Conservation (phyloP, 2,888 invertebrate genomes). For the Scotopteryx bipunctaria region DNA sequence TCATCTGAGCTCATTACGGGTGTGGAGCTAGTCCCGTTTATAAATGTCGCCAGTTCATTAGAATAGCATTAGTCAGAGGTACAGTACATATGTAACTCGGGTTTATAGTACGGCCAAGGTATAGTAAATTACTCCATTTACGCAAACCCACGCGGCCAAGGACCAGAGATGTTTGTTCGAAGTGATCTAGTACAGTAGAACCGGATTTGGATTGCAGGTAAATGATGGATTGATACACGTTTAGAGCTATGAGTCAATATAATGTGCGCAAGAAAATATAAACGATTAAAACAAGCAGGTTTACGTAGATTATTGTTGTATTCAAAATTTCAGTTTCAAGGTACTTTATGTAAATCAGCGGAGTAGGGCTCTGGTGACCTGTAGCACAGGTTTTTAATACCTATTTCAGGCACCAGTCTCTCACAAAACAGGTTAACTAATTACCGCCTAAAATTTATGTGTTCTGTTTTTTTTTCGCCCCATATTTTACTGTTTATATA, state of each 20-base stretch:
- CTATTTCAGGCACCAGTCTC: too few relatives aligned
- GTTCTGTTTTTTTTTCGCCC: too few relatives aligned
- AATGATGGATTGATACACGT: slow-evolving; percentile 10
- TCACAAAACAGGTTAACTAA: too few relatives aligned
- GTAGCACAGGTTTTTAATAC: too few relatives aligned
- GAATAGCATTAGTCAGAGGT: slow-evolving; percentile 66
- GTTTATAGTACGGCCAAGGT: slow-evolving; percentile 37
- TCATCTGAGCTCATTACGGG: slow-evolving; percentile 37
- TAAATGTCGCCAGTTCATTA: slow-evolving; percentile 73
- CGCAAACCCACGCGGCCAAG: slow-evolving; percentile 61
- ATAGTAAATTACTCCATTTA: slow-evolving; percentile 69
- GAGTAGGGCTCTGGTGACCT: too few relatives aligned
- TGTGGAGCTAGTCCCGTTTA: slow-evolving; percentile 42
- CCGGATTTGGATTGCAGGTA: slow-evolving; percentile 14
- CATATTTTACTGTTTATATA: too few relatives aligned
- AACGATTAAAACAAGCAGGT: too few relatives aligned
- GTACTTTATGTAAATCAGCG: too few relatives aligned
- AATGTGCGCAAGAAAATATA: background rate
- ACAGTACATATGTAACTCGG: slow-evolving; percentile 9
- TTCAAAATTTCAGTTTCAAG: too few relatives aligned
- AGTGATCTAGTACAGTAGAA: slow-evolving; percentile 21
- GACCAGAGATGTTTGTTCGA: slow-evolving; percentile 19
- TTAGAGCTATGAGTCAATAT: background rate
- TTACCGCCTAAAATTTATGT: too few relatives aligned
- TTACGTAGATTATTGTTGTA: too few relatives aligned